Percentiles rank a stretch among this genome's conserved stretches.
These are phyloP conservation scores for Trichomalopsis sarcophagae DNA, from an alignment of 1,140 invertebrate genomes.

Conservation along the genomic window DNA sequence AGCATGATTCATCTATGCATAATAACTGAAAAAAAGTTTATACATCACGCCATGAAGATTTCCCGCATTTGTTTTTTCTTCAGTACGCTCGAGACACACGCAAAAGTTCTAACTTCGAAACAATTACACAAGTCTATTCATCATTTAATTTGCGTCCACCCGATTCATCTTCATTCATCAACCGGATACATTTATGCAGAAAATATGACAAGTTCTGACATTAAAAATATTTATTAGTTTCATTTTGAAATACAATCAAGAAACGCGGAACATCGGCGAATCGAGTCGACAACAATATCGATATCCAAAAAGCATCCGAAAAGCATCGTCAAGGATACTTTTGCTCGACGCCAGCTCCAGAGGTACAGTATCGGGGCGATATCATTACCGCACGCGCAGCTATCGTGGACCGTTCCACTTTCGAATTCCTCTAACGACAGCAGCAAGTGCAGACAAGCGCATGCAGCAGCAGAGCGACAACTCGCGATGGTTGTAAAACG, in stretches of 20 bases:
- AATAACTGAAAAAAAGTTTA: background rate
- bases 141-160: too few relatives aligned
- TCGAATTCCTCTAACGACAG: conserved; percentile 47
- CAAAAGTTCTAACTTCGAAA: too few relatives aligned
- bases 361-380: background rate
- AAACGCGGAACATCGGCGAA: too few relatives aligned
- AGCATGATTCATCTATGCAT: too few relatives aligned
- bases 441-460: background rate
- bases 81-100: too few relatives aligned
- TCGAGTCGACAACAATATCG: background rate
- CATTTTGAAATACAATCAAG: too few relatives aligned
- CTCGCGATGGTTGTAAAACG: background rate
- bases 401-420: conserved; percentile 31
- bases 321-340: background rate
- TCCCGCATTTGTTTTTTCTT: too few relatives aligned
- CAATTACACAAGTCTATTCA: too few relatives aligned
- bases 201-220: too few relatives aligned
- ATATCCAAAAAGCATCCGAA: background rate
- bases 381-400: conserved; percentile 8
- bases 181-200: too few relatives aligned
- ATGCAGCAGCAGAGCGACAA: background rate
- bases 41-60: background rate
- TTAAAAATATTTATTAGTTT: too few relatives aligned
- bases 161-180: too few relatives aligned
- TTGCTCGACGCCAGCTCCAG: background rate